phyloP scores from a whole-genome alignment of 2,797 vertebrate genomes.

The Sphenopsis melanotis region DNA sequence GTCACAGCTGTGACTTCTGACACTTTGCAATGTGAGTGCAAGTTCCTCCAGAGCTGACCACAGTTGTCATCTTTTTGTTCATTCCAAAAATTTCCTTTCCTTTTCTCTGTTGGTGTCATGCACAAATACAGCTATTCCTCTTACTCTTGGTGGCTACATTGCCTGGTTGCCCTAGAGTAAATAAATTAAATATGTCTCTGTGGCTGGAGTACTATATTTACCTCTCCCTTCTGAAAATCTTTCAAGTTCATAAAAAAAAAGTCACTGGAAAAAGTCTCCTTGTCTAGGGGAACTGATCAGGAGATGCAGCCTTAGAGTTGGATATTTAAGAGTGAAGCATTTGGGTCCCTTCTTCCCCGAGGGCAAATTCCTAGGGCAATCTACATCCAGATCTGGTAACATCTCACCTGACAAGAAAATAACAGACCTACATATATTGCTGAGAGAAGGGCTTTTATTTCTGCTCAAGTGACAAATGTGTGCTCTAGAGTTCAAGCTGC shows the following conservation, averaged over 20 bases:
- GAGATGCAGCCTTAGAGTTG: background rate
- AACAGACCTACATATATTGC: background rate
- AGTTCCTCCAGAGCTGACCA: background rate
- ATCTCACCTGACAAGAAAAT: slow-evolving; percentile 2
- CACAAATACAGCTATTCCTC: background rate
- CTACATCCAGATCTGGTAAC: background rate
- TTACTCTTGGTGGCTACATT: background rate
- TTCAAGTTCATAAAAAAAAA: background rate
- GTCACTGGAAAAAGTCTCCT: background rate
- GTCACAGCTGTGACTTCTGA: background rate
- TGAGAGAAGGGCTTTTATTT: background rate
- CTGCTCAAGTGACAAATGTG: background rate
- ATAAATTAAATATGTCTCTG: background rate
- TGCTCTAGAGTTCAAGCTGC: background rate
- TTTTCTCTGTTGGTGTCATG: background rate
- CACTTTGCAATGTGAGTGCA: background rate
- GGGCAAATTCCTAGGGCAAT: background rate
- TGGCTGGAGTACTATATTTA: background rate
- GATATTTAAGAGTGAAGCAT: background rate
- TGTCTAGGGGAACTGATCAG: background rate
- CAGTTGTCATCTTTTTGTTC: background rate
- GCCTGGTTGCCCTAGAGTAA: background rate
- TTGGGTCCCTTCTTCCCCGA: background rate
- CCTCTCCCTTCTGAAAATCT: background rate
- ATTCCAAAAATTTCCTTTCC: background rate